Evolutionary conservation across 2,797 vertebrate species (phyloP).

Genomic region (Argyrosomus regius): DNA sequence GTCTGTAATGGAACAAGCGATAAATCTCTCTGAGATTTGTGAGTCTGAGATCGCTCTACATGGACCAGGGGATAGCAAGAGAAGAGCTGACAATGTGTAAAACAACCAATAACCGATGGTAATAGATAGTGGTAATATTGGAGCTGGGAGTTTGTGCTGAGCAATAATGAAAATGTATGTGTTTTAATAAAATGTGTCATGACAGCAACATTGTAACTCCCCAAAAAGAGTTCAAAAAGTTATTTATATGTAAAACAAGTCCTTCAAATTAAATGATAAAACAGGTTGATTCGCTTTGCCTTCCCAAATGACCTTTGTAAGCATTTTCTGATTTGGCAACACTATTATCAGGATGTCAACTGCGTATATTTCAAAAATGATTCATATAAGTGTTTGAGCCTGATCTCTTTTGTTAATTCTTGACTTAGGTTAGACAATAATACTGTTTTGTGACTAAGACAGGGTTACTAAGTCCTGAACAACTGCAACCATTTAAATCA

Average conservation of each 20-base stretch:
- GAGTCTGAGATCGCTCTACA: constrained; percentile 33
- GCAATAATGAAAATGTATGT: constrained; percentile 60
- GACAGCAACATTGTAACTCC: constrained; percentile 21
- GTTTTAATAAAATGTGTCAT: constrained; percentile 55
- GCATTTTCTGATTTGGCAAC: neutral
- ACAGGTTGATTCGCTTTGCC: constrained; percentile 4
- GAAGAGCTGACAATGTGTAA: constrained; percentile 49
- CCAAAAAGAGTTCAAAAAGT: constrained; percentile 14
- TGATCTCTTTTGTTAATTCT: neutral
- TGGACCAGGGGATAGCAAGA: constrained; percentile 26
- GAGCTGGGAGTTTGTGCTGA: constrained; percentile 18
- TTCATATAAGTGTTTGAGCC: neutral
- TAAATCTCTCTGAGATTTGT: constrained; percentile 68
- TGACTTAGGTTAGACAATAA: neutral
- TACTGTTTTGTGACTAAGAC: neutral
- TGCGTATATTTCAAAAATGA: neutral
- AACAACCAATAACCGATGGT: constrained; percentile 48
- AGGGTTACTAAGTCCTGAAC: neutral
- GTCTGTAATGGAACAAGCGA: constrained; percentile 65
- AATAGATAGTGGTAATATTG: constrained; percentile 55
- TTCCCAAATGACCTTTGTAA: neutral
- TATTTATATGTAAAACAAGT: constrained; percentile 15
- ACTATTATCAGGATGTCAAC: neutral
- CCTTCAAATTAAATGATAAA: constrained; percentile 6
- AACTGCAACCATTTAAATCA: neutral